phyloP scores from a whole-genome alignment of 2,888 invertebrate species.

The Acanthosoma haemorrhoidale region DNA sequence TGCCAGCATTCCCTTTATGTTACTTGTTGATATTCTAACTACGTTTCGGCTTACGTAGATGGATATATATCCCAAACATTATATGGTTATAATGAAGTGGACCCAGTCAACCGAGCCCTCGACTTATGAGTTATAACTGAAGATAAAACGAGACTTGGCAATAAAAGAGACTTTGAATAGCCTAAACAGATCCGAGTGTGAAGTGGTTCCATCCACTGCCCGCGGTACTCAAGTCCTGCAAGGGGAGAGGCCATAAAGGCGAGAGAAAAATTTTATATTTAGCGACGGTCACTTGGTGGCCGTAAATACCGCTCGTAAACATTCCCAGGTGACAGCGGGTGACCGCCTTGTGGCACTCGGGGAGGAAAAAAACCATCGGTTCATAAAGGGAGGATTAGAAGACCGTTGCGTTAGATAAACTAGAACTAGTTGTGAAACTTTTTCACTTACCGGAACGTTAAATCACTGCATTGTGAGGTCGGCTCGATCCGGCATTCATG shows the following conservation, averaged over 20 bases:
- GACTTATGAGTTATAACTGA: background rate
- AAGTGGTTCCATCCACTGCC: background rate
- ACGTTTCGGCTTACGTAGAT: background rate
- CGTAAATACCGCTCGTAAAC: background rate
- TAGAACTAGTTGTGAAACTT: conserved; percentile 9
- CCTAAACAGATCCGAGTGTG: background rate
- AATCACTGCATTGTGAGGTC: background rate
- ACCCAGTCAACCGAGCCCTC: background rate
- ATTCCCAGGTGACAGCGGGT: background rate
- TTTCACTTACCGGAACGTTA: background rate
- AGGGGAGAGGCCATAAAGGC: background rate
- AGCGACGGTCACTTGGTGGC: background rate
- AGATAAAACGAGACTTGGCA: background rate
- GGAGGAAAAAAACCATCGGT: too few relatives aligned
- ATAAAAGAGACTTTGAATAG: conserved; percentile 6
- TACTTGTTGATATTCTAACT: background rate
- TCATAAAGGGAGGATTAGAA: background rate
- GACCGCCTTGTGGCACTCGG: background rate
- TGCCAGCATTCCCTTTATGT: background rate
- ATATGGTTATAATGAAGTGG: background rate
- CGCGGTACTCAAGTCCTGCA: too few relatives aligned
- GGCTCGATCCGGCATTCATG: too few relatives aligned
- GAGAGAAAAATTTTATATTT: conserved; percentile 13
- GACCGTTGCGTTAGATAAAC: conserved; percentile 3
- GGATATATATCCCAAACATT: background rate